A percentile compares a stretch with the other conserved stretches of the same genome.
phyloP scores from a whole-genome alignment of 1,140 invertebrate species.

The Drosophila mojavensis region DNA sequence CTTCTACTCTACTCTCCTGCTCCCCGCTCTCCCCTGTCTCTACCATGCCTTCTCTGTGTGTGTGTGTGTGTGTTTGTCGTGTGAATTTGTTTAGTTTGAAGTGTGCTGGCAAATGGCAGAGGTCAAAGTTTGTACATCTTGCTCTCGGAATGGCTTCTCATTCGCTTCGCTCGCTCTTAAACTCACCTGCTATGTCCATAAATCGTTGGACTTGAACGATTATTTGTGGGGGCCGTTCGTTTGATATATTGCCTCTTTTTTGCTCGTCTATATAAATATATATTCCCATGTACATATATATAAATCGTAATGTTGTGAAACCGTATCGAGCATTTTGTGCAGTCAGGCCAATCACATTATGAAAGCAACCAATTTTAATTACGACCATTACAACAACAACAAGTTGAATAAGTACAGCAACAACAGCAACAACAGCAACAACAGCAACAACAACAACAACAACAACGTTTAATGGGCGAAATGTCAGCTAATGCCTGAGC shows the following conservation, averaged over 20 bases:
- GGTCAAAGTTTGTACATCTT: conserved; percentile 46
- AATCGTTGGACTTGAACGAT: conserved; percentile 53
- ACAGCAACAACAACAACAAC: conserved; percentile 14
- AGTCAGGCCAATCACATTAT: conserved; percentile 75
- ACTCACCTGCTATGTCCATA: conserved; percentile 40
- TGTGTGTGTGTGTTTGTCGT: conserved; percentile 42
- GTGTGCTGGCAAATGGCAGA: conserved; percentile 43
- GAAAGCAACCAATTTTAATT: conserved; percentile 79
- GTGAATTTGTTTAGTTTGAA: conserved; percentile 74
- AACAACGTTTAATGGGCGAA: conserved; percentile 56
- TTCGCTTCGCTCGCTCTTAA: not conserved
- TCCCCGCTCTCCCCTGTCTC: not conserved
- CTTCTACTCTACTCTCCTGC: not conserved
- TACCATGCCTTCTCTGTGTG: conserved; percentile 33
- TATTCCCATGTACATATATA: conserved; percentile 15
- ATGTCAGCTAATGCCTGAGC: conserved; percentile 65
- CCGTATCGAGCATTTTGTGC: conserved; percentile 31
- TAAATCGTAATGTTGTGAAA: conserved; percentile 1
- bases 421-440: conserved; percentile 38
- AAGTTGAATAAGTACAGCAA: conserved; percentile 30
- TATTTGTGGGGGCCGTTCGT: conserved; percentile 41
- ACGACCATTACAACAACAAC: conserved; percentile 67
- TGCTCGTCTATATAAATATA: conserved; percentile 17
- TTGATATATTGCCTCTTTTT: conserved; percentile 70
- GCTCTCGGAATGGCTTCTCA: not conserved